Percentiles rank a stretch among this genome's conserved stretches.
Evolutionary conservation across 2,888 invertebrate genomes (phyloP).

Genomic region (Dugesia japonica): DNA sequence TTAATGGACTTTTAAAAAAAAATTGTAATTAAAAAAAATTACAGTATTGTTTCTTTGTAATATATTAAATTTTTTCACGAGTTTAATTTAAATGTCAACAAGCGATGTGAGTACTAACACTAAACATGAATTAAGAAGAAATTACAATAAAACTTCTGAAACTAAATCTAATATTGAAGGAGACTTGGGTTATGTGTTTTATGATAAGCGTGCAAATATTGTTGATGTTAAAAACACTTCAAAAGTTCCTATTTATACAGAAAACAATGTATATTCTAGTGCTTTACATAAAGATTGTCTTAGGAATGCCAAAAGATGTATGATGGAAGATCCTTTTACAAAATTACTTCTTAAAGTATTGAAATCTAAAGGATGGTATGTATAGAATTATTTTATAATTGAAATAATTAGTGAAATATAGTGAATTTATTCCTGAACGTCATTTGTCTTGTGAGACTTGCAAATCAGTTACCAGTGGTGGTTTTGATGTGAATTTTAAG

Average conservation of each 20-base stretch:
- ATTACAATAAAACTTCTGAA: no score
- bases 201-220: background rate
- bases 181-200: background rate
- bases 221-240: background rate
- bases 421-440: background rate
- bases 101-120: no score
- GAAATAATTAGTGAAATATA: no score
- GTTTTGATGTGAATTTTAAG: conserved; percentile 38
- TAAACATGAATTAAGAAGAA: no score
- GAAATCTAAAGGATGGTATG: conserved; percentile 22
- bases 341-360: background rate
- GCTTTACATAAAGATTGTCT: background rate
- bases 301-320: background rate
- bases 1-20: no score
- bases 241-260: no score
- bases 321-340: background rate
- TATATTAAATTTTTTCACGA: no score
- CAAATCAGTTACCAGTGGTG: background rate
- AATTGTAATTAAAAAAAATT: no score
- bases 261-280: background rate
- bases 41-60: no score
- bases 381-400: no score
- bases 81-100: no score
- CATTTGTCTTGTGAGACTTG: conserved; percentile 29
- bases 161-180: background rate